A percentile compares a stretch with the other conserved stretches of the same genome.
These are phyloP conservation scores for Crossaster papposus DNA, from an alignment of 53 echinoderm and acorn worm genomes.

Conservation along the genomic window DNA sequence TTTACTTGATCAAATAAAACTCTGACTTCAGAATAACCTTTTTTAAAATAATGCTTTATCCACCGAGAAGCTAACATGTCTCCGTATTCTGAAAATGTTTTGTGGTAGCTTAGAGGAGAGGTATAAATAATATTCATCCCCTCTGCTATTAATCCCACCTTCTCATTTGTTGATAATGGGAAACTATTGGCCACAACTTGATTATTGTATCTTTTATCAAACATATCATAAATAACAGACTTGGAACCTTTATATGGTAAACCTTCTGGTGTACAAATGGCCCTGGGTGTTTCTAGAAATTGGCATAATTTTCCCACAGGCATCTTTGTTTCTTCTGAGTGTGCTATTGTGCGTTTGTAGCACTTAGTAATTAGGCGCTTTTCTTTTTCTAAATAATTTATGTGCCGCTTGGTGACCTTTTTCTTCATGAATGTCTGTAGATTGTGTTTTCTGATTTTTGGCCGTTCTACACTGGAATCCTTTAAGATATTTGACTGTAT, in stretches of 20 bases:
- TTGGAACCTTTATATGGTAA: conserved; percentile 57
- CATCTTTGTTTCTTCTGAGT: conserved; percentile 29
- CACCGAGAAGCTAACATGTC: conserved; percentile 36
- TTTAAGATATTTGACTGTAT: conserved; percentile 32
- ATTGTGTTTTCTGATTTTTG: neutral
- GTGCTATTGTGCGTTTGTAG: conserved; percentile 50
- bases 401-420: neutral
- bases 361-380: conserved; percentile 42
- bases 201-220: conserved; percentile 31
- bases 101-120: conserved; percentile 18
- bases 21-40: conserved; percentile 25
- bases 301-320: conserved; percentile 3
- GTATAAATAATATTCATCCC: conserved; percentile 66
- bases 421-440: conserved; percentile 36
- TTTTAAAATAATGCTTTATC: conserved; percentile 17
- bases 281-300: conserved; percentile 46
- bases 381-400: conserved; percentile 44
- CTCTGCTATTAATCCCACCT: conserved; percentile 28
- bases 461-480: conserved; percentile 37
- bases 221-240: conserved; percentile 38
- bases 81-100: conserved; percentile 47
- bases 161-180: neutral
- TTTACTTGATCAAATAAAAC: conserved; percentile 54
- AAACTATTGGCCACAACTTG: neutral
- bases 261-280: conserved; percentile 27